Percentiles rank a stretch among this genome's conserved stretches.
phyloP scores from a whole-genome alignment of 2,888 invertebrate genomes.

The Nipponacmea schrenckii region DNA sequence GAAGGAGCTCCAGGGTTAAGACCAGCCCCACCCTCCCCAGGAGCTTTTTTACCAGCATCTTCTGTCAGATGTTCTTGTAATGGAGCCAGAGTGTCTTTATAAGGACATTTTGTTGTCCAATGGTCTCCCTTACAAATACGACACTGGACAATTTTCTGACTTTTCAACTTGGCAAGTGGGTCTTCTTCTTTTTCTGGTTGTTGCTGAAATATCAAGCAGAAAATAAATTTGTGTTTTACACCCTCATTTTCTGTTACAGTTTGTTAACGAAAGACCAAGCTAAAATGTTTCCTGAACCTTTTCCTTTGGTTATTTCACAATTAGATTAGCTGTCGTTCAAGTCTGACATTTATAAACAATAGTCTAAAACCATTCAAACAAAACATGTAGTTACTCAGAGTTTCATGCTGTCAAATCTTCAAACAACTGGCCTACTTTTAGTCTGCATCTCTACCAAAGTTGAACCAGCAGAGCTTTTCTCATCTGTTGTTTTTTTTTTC shows the following conservation, averaged over 20 bases:
- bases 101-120: slow-evolving; percentile 98
- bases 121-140: slow-evolving; percentile 80
- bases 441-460: no score
- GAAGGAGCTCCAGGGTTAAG: slow-evolving; percentile 44
- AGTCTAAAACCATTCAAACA: no score
- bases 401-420: no score
- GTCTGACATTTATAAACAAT: no score
- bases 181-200: slow-evolving; percentile 89
- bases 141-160: slow-evolving; percentile 72
- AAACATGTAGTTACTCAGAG: no score
- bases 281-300: no score
- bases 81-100: slow-evolving; percentile 83
- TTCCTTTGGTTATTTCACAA: no score
- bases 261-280: neutral
- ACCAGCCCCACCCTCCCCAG: slow-evolving; percentile 48
- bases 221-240: neutral
- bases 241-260: neutral
- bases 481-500: no score
- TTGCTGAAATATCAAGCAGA: slow-evolving; percentile 72
- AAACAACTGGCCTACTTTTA: no score
- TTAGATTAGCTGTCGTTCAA: no score
- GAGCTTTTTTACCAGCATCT: slow-evolving; percentile 66
- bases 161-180: slow-evolving; percentile 80
- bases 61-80: slow-evolving; percentile 64
- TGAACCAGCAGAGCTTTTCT: no score